A percentile compares a stretch with the other conserved stretches of the same genome.
These are phyloP conservation scores for Sceloporus tristichus DNA, from an alignment of 2,113 vertebrate species.

Conservation along the genomic window DNA sequence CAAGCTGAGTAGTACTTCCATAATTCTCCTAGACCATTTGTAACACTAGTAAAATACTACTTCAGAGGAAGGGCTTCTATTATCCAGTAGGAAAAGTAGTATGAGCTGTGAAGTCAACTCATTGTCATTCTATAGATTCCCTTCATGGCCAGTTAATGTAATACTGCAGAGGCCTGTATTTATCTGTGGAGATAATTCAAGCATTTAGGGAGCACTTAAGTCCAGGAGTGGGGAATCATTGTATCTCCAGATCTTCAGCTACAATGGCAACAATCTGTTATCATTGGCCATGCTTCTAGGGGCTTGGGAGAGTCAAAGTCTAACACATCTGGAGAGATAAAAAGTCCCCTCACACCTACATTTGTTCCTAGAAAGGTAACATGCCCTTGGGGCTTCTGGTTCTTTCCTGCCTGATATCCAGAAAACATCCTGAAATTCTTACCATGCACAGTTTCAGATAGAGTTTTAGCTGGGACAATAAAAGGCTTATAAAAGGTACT, in stretches of 20 bases:
- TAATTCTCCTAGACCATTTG: not conserved
- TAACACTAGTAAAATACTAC: not conserved
- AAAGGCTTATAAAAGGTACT: slow-evolving; percentile 12
- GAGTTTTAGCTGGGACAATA: slow-evolving; percentile 15
- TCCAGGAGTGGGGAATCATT: not conserved
- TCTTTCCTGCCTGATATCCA: not conserved
- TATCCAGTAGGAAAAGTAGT: not conserved
- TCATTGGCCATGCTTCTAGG: not conserved
- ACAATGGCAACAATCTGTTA: not conserved
- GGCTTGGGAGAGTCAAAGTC: not conserved
- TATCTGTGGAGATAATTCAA: not conserved
- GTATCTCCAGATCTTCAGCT: not conserved
- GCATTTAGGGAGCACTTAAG: not conserved
- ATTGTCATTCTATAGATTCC: not conserved
- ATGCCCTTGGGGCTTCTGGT: not conserved
- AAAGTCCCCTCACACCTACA: not conserved
- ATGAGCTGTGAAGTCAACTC: not conserved
- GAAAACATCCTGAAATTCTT: slow-evolving; percentile 1
- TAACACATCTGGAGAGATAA: not conserved
- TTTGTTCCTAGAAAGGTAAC: not conserved
- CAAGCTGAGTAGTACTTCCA: not conserved
- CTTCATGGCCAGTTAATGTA: not conserved
- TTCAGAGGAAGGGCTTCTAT: not conserved
- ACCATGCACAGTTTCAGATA: slow-evolving; percentile 3
- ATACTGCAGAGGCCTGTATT: not conserved